Conservation (phyloP, 2,888 invertebrate species). For the Saturnia japonica region DNA sequence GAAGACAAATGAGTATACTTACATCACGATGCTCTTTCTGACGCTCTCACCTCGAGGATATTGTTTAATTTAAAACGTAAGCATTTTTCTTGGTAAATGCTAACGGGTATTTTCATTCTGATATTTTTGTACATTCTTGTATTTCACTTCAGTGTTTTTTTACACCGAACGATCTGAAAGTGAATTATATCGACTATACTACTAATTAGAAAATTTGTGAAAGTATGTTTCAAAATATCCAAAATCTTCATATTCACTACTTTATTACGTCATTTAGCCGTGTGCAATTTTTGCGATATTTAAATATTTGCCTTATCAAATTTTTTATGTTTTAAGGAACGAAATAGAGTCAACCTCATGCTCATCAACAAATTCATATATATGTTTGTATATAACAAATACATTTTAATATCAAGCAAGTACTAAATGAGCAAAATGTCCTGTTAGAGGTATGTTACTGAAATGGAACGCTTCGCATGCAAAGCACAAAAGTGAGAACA, state of each 20-base stretch:
- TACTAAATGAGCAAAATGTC: no score
- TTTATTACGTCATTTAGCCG: not conserved
- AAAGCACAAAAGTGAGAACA: no score
- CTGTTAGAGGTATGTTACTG: no score
- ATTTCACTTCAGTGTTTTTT: not conserved
- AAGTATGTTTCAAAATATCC: no score
- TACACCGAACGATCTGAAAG: not conserved
- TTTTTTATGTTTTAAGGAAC: not conserved
- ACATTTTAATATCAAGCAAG: no score
- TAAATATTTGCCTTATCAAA: not conserved
- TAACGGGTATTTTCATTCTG: not conserved
- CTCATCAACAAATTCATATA: not conserved
- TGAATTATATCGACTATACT: not conserved
- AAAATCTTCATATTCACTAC: not conserved
- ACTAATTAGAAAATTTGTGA: no score
- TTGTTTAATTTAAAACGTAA: conserved; percentile 9
- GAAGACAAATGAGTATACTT: conserved; percentile 14
- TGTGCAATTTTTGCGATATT: not conserved
- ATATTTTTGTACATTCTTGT: not conserved
- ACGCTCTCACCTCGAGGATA: conserved; percentile 5
- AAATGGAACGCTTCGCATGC: no score
- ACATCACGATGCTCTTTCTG: conserved; percentile 9
- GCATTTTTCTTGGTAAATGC: conserved; percentile 34
- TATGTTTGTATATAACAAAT: no score
- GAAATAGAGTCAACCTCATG: not conserved